Evolutionary conservation across 2,888 invertebrate genomes (phyloP).

Genomic region (Stenurella melanura): DNA sequence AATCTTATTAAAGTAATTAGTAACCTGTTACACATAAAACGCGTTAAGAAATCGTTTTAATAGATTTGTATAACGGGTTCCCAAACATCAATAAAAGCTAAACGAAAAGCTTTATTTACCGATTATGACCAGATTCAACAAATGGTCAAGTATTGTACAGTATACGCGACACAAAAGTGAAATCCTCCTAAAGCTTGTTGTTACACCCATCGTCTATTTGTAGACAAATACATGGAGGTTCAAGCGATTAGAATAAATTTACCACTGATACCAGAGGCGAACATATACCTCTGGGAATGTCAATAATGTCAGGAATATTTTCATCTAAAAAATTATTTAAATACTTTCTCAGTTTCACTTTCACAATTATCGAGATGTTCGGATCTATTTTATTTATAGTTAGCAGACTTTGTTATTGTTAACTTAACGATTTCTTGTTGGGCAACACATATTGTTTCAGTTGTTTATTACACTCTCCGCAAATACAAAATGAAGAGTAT

Average conservation of each 20-base stretch:
- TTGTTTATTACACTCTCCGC: no score
- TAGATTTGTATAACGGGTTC: not conserved
- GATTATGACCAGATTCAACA: constrained; percentile 14
- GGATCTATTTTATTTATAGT: no score
- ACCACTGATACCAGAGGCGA: not conserved
- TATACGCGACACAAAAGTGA: constrained; percentile 41
- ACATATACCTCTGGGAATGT: no score
- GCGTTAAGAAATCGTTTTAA: not conserved
- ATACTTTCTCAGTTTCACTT: no score
- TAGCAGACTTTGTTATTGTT: no score
- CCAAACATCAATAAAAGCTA: constrained; percentile 10
- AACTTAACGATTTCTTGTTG: no score
- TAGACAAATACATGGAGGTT: constrained; percentile 34
- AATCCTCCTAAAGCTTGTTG: constrained; percentile 28
- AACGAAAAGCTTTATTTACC: constrained; percentile 17
- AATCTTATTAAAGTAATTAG: not conserved
- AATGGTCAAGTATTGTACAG: constrained; percentile 29
- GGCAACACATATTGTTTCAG: no score
- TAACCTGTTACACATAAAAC: not conserved
- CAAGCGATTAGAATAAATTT: constrained; percentile 13
- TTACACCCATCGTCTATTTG: constrained; percentile 35
- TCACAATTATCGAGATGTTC: no score
- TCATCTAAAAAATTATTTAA: no score
- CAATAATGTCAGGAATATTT: no score
- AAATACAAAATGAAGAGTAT: no score